Percentiles rank a stretch among this genome's conserved stretches.
Evolutionary conservation across 2,888 invertebrate species (phyloP).

Genomic region (Trypoxylon attenuatum): DNA sequence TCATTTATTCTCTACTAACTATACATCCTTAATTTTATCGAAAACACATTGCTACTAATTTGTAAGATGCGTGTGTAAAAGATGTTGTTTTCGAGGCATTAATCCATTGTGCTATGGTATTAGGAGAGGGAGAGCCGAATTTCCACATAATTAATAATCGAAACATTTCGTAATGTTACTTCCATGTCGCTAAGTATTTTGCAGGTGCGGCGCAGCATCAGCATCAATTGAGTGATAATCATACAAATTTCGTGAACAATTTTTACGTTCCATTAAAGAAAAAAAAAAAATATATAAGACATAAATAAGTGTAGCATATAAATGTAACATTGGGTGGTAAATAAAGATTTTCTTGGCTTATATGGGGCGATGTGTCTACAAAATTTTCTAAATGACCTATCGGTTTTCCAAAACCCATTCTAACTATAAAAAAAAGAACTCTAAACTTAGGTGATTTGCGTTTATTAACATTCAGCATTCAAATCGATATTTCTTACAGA

Average conservation of each 20-base stretch:
- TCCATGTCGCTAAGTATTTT: constrained; percentile 72
- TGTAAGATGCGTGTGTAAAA: constrained; percentile 58
- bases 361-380: too few relatives aligned
- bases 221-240: constrained; percentile 64
- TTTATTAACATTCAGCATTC: constrained; percentile 48
- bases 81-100: constrained; percentile 54
- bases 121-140: constrained; percentile 55
- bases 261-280: constrained; percentile 58
- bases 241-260: constrained; percentile 59
- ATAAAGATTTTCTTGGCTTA: constrained; percentile 62
- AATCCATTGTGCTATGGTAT: constrained; percentile 53
- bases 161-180: constrained; percentile 58
- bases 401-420: constrained; percentile 14
- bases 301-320: constrained; percentile 61
- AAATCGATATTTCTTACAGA: constrained; percentile 36
- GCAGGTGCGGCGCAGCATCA: constrained; percentile 72
- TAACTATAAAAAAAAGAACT: too few relatives aligned
- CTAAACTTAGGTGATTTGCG: constrained; percentile 23
- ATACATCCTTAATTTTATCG: constrained; percentile 57
- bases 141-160: constrained; percentile 51
- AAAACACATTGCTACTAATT: constrained; percentile 61
- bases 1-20: constrained; percentile 62
- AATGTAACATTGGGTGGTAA: constrained; percentile 63
- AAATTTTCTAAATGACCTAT: not conserved
- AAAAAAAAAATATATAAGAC: constrained; percentile 51